These are phyloP conservation scores for Cantharis nigra DNA, from an alignment of 2,888 invertebrate genomes.

Conservation along the genomic window DNA sequence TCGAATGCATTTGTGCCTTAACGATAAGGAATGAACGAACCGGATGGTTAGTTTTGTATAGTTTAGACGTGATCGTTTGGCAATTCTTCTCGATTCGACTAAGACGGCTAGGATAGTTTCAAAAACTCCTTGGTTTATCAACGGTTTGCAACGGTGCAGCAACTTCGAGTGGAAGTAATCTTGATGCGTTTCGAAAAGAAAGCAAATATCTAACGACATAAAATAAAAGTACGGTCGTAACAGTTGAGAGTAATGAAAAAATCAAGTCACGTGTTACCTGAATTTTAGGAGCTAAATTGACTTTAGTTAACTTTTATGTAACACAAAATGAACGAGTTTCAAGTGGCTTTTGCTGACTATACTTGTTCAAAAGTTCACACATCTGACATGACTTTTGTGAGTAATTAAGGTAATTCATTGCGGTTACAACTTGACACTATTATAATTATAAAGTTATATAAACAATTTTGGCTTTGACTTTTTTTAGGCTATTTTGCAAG, in stretches of 20 bases:
- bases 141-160: not conserved
- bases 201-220: not conserved
- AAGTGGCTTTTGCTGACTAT: not conserved
- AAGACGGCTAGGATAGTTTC: not conserved
- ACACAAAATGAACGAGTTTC: not conserved
- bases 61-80: not conserved
- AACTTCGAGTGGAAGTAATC: not conserved
- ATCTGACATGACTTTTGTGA: conserved; percentile 13
- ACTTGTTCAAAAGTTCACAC: conserved; percentile 10
- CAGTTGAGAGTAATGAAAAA: not conserved
- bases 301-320: not conserved
- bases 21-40: not conserved
- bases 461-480: not conserved
- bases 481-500: not conserved
- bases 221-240: not conserved
- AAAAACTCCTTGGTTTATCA: not conserved
- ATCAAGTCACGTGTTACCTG: not conserved
- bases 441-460: conserved; percentile 3
- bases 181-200: not conserved
- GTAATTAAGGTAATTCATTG: conserved; percentile 21
- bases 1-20: not conserved
- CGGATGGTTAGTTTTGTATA: not conserved
- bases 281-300: not conserved
- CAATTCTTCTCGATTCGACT: not conserved
- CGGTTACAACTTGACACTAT: conserved; percentile 14